Evolutionary conservation across 2,888 invertebrate species (phyloP).

Genomic region (Leucophenga montana): DNA sequence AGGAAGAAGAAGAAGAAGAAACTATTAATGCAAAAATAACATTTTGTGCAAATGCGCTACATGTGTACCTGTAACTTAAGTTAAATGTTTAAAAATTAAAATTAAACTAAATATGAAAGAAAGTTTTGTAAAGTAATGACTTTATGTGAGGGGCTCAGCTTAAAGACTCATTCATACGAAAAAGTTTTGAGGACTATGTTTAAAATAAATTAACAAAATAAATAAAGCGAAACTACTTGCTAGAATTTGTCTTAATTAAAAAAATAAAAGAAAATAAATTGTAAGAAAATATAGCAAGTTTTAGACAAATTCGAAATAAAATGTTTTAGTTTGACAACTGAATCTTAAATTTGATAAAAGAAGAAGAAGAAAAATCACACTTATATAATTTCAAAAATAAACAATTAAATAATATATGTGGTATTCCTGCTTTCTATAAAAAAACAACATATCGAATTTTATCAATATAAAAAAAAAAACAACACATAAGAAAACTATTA

Average conservation of each 20-base stretch:
- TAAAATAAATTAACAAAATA: too few species aligned
- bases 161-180: too few species aligned
- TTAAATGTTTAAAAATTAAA: background rate
- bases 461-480: too few species aligned
- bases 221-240: too few species aligned
- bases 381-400: background rate
- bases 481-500: too few species aligned
- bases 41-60: conserved; percentile 35
- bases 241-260: conserved; percentile 8
- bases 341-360: too few species aligned
- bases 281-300: background rate
- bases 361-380: conserved; percentile 1
- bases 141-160: too few species aligned
- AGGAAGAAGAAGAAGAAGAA: background rate
- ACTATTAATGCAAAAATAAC: conserved; percentile 1
- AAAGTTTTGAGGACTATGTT: background rate
- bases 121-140: too few species aligned
- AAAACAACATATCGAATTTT: too few species aligned
- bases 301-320: background rate
- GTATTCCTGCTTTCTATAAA: too few species aligned
- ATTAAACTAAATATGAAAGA: conserved; percentile 11
- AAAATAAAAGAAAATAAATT: conserved; percentile 11
- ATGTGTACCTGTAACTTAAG: conserved; percentile 38
- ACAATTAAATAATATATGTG: too few species aligned
- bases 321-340: too few species aligned